Base-by-base conservation (phyloP, 2,888 invertebrate species). In the Alsophila aescularia region DNA sequence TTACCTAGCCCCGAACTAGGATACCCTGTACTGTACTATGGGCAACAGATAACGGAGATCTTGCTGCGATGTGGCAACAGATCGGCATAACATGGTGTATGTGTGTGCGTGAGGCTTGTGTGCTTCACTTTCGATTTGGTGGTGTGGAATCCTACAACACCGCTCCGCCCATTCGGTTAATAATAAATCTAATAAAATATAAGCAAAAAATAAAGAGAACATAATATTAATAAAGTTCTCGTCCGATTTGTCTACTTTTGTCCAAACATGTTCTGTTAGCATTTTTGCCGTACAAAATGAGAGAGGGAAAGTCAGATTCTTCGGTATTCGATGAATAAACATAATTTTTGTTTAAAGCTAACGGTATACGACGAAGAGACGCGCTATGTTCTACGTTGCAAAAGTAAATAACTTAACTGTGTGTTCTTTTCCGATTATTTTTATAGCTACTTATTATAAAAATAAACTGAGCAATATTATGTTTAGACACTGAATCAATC, bases 301-400 rank as follows among this genome's bases (percentile, higher is more conserved):
- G 60, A 59, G 54, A 62, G 54, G 32, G 60, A 63, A 58, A 63
- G 58, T 56, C 51, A 10, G 42, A 36, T 72, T 62, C 60, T 70
- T 73, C 74, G 71, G 86, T 69, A 73, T 79, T 77, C 79, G 70
- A 75, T 74, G 78, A 76, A 77, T 69, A 81, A 77, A 76, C 73
- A 79, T 77, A 76, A 73, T 73, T 73, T 73, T 75, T 69, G 24
- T 24, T 70, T 77, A 15, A 15, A 10, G 75, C 77, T 81, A 79
- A 71, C 40, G 45, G 44, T 40, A 34, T 18, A 15, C 12, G n/a
- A 15, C 16, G 0, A 18, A 29, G 16, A 6, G 13, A 14, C 10
- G 13, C 21, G 9, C 31, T 13, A 18, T 37, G 13, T 24, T 44
- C 32, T 36, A 29, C 29, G 16, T 13, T 47, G 13, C 9, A 4